These are phyloP conservation scores for Carduelis carduelis DNA, from an alignment of 2,797 vertebrate genomes.

Conservation along the genomic window DNA sequence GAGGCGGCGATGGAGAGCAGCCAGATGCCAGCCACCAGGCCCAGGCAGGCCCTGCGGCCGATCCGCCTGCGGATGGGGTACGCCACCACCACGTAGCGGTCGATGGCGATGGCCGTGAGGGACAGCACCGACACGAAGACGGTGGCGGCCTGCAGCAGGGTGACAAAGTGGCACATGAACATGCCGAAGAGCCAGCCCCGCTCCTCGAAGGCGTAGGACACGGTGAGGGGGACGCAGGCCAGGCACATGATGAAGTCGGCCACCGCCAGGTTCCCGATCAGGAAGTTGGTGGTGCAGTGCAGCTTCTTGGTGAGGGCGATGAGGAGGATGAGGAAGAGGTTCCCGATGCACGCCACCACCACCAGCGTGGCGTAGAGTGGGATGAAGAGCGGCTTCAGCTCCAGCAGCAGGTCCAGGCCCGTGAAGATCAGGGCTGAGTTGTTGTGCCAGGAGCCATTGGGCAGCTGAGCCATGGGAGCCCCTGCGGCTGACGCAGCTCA, in stretches of 20 bases:
- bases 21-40: slow-evolving; percentile 82
- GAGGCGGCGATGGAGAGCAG: slow-evolving; percentile 79
- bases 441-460: slow-evolving; percentile 73
- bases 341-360: slow-evolving; percentile 81
- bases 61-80: slow-evolving; percentile 83
- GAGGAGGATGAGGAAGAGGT: slow-evolving; percentile 85
- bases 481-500: fast-evolving
- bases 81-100: slow-evolving; percentile 87
- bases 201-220: slow-evolving; percentile 83
- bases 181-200: slow-evolving; percentile 85
- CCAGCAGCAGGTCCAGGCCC: slow-evolving; percentile 82
- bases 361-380: slow-evolving; percentile 82
- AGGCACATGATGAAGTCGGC: slow-evolving; percentile 87
- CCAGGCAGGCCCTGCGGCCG: slow-evolving; percentile 75
- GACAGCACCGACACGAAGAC: slow-evolving; percentile 86
- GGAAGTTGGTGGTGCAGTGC: slow-evolving; percentile 88
- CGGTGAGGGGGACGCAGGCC: slow-evolving; percentile 85
- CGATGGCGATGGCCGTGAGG: slow-evolving; percentile 86
- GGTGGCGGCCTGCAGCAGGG: slow-evolving; percentile 82
- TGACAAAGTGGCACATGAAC: slow-evolving; percentile 84
- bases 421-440: slow-evolving; percentile 69
- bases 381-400: slow-evolving; percentile 84
- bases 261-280: slow-evolving; percentile 85
- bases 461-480: slow-evolving; percentile 17
- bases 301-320: slow-evolving; percentile 83